Evolutionary conservation across 2,888 invertebrate species (phyloP).

Genomic region (Apocheima hispidaria): DNA sequence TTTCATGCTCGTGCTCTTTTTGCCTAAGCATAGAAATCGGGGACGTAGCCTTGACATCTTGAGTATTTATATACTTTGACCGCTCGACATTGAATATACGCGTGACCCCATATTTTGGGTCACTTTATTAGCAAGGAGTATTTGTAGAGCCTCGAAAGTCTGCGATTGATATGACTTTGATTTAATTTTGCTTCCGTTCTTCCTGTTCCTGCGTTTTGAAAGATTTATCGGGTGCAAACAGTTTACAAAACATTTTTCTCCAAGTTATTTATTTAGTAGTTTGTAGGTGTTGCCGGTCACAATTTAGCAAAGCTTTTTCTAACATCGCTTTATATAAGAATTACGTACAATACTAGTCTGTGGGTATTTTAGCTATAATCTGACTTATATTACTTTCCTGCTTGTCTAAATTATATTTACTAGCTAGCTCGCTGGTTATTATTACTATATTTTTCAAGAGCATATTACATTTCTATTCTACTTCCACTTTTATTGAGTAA

Average conservation of each 20-base stretch:
- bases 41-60: constrained; percentile 39
- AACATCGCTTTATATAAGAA: too few species aligned
- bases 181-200: constrained; percentile 9
- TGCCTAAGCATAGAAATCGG: constrained; percentile 25
- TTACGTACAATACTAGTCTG: too few species aligned
- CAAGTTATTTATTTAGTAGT: neutral
- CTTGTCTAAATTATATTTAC: too few species aligned
- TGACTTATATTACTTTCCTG: too few species aligned
- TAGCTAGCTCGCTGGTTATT: too few species aligned
- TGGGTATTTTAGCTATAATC: too few species aligned
- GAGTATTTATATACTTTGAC: constrained; percentile 34
- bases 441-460: too few species aligned
- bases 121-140: constrained; percentile 23
- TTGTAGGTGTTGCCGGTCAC: neutral
- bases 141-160: constrained; percentile 25
- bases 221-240: constrained; percentile 20
- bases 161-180: constrained; percentile 18
- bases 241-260: constrained; percentile 2
- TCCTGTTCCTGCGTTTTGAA: constrained; percentile 1
- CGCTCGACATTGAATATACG: constrained; percentile 37
- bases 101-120: constrained; percentile 33
- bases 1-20: constrained; percentile 21
- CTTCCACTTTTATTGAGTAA: too few species aligned
- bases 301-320: too few species aligned
- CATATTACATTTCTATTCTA: too few species aligned